These are phyloP conservation scores for Candidula unifasciata DNA, from an alignment of 2,888 invertebrate species.

Conservation along the genomic window DNA sequence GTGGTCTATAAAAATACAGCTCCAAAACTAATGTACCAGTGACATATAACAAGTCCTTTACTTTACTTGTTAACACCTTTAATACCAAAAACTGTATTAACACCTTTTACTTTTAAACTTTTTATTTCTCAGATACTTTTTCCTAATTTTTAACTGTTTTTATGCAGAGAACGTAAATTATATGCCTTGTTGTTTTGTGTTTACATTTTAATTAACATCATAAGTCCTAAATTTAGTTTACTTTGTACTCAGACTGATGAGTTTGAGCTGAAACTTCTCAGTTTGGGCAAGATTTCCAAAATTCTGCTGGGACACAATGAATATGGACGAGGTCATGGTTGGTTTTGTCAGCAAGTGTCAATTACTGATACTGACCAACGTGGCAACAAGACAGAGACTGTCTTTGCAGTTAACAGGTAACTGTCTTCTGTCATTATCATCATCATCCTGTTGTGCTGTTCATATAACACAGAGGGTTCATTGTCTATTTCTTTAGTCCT, in stretches of 20 bases:
- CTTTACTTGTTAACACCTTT: too few relatives aligned
- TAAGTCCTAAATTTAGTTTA: neutral
- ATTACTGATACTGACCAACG: conserved; percentile 55
- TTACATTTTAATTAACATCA: neutral
- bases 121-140: too few relatives aligned
- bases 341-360: conserved; percentile 68
- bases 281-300: conserved; percentile 66
- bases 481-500: too few relatives aligned
- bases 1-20: too few relatives aligned
- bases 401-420: conserved; percentile 70
- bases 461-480: too few relatives aligned
- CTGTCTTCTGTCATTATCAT: conserved; percentile 17
- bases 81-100: too few relatives aligned
- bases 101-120: too few relatives aligned
- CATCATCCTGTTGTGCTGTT: too few relatives aligned
- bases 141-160: too few relatives aligned
- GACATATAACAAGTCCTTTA: too few relatives aligned
- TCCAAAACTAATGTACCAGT: too few relatives aligned
- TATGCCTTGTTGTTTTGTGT: conserved; percentile 13
- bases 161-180: too few relatives aligned
- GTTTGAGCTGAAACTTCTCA: conserved; percentile 65
- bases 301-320: conserved; percentile 66
- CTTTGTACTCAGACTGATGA: conserved; percentile 62
- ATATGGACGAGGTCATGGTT: conserved; percentile 68
- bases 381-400: conserved; percentile 60